Evolutionary conservation across 2,797 vertebrate genomes (phyloP), one percentile per base, ranked within the genome.

Genomic region (Falco biarmicus): DNA sequence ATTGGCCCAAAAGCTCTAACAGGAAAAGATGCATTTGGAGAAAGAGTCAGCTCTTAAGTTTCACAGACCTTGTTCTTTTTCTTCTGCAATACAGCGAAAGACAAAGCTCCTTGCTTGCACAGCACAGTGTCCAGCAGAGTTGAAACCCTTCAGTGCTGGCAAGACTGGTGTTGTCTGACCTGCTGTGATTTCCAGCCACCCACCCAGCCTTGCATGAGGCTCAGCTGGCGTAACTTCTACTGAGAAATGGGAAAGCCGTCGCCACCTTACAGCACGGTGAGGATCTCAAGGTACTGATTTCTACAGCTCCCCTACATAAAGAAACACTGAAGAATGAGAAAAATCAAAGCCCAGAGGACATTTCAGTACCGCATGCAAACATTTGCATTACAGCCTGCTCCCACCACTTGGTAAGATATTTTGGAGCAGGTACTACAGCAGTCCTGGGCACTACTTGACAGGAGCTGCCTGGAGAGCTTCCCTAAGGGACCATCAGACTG

Each of bases 221-320:
- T 78, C 66, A 5, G 21, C n/a, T 10, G 32, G 1, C 29, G 15
- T 17, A 11, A 4, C 10, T 22, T 7, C 34, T 22, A 4, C 37
- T 1, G 0, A 3, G 10, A 25, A 24, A 28, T 1, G 10, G 57
- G 70, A 48, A 39, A 61, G 29, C 20, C 3, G 3, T 6, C 1
- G 0, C 34, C 18, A 18, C 34, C 16, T 28, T 39, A 7, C 75
- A 26, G 7, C 1, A 0, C 14, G 7, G 31, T 0, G 39, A 37
- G 31, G 10, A 13, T 21, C 25, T 15, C 61, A 13, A 1, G 3
- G 28, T 6, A 26, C 34, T 6, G 48, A 29, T 53, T n/a, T 8
- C 74, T 13, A 7, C 83, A 51, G 56, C 50, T 64, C 29, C 7
- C 1, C 1, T 12, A 4, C 1, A 2, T 5, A 56, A 47, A 1